Percentiles rank a stretch among this genome's conserved stretches.
These are phyloP conservation scores for Sogatella furcifera DNA, from an alignment of 1,140 invertebrate species.

Conservation along the genomic window DNA sequence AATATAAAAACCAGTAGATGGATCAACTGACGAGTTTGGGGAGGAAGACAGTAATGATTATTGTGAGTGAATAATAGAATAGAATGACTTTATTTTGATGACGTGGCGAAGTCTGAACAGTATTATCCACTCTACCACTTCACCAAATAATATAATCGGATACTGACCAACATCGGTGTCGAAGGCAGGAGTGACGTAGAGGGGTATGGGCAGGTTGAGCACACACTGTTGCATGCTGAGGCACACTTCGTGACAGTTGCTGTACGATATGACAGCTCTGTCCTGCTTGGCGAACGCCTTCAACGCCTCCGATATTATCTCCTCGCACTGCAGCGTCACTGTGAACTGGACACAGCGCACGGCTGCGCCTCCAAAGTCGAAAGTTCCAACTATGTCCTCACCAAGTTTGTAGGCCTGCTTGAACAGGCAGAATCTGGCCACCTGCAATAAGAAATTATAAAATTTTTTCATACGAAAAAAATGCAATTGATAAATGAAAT, in stretches of 20 bases:
- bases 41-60: no score
- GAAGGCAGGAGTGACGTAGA: conserved; percentile 90
- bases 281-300: conserved; percentile 41
- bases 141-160: background rate
- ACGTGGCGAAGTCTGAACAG: no score
- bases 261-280: conserved; percentile 51
- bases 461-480: no score
- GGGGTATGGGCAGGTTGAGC: conserved; percentile 82
- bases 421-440: conserved; percentile 87
- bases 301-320: conserved; percentile 57
- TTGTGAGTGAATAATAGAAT: no score
- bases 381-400: conserved; percentile 92
- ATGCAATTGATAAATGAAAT: no score
- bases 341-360: conserved; percentile 85
- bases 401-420: conserved; percentile 91
- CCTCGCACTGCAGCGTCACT: conserved; percentile 85
- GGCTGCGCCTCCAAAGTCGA: conserved; percentile 84
- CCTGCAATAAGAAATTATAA: conserved; percentile 26
- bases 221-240: conserved; percentile 79
- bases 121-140: no score
- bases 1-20: no score
- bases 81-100: no score
- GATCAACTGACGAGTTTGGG: no score
- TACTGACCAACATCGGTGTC: conserved; percentile 63
- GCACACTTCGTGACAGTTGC: conserved; percentile 87